These are phyloP conservation scores for silkworm (Bombyx mori) DNA, from an alignment of 1,140 invertebrate species.

Conservation along the genomic window DNA sequence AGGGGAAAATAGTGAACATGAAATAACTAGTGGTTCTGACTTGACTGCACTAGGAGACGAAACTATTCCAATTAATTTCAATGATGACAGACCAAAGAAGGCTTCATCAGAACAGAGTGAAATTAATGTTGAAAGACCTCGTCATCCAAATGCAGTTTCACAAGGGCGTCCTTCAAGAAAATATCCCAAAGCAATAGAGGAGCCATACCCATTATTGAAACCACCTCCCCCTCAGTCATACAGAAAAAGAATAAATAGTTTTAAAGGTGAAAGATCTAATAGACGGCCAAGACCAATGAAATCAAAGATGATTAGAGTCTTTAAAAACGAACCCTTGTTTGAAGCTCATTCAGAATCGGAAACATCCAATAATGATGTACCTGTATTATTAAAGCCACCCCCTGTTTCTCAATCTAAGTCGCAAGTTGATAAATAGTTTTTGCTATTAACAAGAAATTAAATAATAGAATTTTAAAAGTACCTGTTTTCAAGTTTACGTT, in stretches of 20 bases:
- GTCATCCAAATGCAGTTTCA: slow-evolving; percentile 40
- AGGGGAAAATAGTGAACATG: slow-evolving; percentile 43
- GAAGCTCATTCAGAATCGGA: slow-evolving; percentile 28
- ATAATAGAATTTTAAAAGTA: too few relatives aligned
- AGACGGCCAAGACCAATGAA: slow-evolving; percentile 40
- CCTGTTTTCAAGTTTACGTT: too few relatives aligned
- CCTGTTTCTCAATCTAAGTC: slow-evolving; percentile 7
- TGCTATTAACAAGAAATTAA: too few relatives aligned
- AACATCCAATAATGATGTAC: slow-evolving; percentile 25
- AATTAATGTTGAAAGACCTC: slow-evolving; percentile 27
- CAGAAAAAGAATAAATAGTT: slow-evolving; percentile 24
- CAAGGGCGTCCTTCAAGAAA: slow-evolving; percentile 34
- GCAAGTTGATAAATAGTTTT: too few relatives aligned
- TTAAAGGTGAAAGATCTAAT: slow-evolving; percentile 41
- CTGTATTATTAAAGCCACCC: slow-evolving; percentile 34
- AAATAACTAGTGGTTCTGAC: slow-evolving; percentile 26
- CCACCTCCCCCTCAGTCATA: slow-evolving; percentile 45
- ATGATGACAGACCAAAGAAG: slow-evolving; percentile 35
- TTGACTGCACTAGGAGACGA: slow-evolving; percentile 33
- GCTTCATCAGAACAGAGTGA: slow-evolving; percentile 25
- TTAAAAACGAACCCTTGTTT: slow-evolving; percentile 50
- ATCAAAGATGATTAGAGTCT: slow-evolving; percentile 38
- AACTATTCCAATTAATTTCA: slow-evolving; percentile 21
- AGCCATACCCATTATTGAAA: slow-evolving; percentile 62
- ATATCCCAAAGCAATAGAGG: slow-evolving; percentile 49